Conservation (phyloP, 1,140 invertebrate genomes). For the Saxidomus purpurata region DNA sequence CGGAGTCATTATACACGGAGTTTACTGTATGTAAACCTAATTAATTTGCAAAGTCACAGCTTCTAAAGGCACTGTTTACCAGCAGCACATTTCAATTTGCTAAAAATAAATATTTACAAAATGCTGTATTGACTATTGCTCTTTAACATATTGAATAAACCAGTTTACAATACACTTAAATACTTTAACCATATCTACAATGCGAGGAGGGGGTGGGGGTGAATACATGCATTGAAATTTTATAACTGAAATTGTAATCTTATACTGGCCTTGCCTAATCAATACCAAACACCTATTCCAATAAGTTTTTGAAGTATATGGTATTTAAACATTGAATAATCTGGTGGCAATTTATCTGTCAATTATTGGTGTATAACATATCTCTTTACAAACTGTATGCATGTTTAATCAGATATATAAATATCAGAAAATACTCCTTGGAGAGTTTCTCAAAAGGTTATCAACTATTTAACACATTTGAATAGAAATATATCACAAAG, state of each 20-base stretch:
- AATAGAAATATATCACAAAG: constrained; percentile 4
- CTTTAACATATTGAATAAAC: no score
- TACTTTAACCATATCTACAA: no score
- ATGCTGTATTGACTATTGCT: no score
- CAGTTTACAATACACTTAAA: no score
- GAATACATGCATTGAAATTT: not conserved
- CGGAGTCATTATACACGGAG: no score
- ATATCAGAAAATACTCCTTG: not conserved
- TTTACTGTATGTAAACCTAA: no score
- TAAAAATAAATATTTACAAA: no score
- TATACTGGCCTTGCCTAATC: not conserved
- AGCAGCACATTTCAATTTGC: no score
- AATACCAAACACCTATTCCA: not conserved
- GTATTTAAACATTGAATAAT: constrained; percentile 19
- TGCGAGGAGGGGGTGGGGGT: no score
- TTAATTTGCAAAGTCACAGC: no score
- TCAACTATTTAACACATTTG: constrained; percentile 8
- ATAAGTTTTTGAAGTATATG: not conserved
- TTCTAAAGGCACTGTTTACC: no score
- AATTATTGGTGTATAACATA: not conserved
- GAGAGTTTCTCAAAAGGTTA: not conserved
- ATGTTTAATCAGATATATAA: not conserved
- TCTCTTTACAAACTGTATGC: not conserved
- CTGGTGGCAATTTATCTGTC: not conserved
- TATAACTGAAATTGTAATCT: not conserved